Evolutionary conservation across 2,888 invertebrate species (phyloP), one percentile per base, ranked within the genome.

Genomic region (Cataglyphis livida): DNA sequence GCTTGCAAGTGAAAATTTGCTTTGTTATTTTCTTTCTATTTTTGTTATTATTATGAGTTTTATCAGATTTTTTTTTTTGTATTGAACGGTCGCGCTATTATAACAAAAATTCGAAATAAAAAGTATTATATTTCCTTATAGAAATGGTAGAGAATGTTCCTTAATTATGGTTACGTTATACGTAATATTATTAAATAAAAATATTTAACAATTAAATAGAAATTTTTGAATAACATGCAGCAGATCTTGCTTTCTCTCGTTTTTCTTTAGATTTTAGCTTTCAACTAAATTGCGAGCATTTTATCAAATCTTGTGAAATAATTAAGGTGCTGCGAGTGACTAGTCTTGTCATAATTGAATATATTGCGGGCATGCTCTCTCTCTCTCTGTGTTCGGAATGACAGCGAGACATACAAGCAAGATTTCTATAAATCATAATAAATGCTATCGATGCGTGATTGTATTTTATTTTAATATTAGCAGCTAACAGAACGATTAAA

Each of bases 391-490:
- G 0, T 25, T 57, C 15, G 28, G 12, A 44, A 44, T n/a, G 28
- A 32, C 61, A 74, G n/a, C 44, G 9, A 35, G n/a, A 2, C 18
- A 32, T 32, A 12, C 10, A 65, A 75, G 25, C 18, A 7, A 65
- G 12, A 54, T 51, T 25, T 66, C 18, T 66, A 38, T 65, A 74
- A 74, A 32, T 38, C 54, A 51, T 38, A 28, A 44, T 35, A 5
- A 12, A 44, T n/a, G 41, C 3, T 7, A 41, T 54, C 38, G 75
- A 65, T 35, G 25, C 12, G 44, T 6, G 61, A 3, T 12, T 41
- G 12, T 59, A 51, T n/a, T n/a, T 51, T 32, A 59, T 59, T 78
- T 78, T 15, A 44, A 12, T n/a, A 68, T 68, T 41, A 76, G 38
- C 3, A 15, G 18, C 59, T 7, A 57, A 57, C 6, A 10, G 3